Evolutionary conservation across 2,797 vertebrate genomes (phyloP).

Genomic region (Rhinichthys osculus): DNA sequence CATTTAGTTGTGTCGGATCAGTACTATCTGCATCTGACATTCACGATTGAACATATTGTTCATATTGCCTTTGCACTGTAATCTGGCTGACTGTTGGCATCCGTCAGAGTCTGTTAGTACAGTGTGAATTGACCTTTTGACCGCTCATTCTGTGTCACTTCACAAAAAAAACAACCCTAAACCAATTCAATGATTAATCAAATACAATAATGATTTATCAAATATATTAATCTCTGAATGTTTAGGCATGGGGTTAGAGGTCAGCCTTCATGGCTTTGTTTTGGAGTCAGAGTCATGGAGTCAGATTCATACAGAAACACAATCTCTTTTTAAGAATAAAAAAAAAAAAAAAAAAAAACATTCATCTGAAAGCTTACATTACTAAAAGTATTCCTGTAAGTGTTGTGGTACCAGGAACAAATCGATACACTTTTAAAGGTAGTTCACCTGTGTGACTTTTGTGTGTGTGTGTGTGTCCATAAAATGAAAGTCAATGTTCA

Average conservation of each 20-base stretch:
- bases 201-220: neutral
- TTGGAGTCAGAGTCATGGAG: neutral
- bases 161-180: neutral
- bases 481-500: neutral
- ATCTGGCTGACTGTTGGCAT: too few species aligned
- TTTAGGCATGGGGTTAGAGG: neutral
- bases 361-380: neutral
- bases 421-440: neutral
- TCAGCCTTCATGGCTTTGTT: neutral
- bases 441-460: neutral
- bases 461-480: neutral
- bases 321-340: neutral
- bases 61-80: too few species aligned
- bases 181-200: neutral
- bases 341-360: neutral
- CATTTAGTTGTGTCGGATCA: too few species aligned
- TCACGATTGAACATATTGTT: too few species aligned
- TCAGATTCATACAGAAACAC: neutral
- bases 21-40: too few species aligned
- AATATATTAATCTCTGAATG: too few species aligned
- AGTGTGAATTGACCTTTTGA: too few species aligned
- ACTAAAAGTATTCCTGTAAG: neutral
- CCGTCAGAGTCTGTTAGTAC: too few species aligned
- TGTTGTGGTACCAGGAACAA: neutral
- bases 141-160: too few species aligned